These are phyloP conservation scores for Sebastes miniatus DNA, from an alignment of 2,797 vertebrate genomes.

Conservation along the genomic window DNA sequence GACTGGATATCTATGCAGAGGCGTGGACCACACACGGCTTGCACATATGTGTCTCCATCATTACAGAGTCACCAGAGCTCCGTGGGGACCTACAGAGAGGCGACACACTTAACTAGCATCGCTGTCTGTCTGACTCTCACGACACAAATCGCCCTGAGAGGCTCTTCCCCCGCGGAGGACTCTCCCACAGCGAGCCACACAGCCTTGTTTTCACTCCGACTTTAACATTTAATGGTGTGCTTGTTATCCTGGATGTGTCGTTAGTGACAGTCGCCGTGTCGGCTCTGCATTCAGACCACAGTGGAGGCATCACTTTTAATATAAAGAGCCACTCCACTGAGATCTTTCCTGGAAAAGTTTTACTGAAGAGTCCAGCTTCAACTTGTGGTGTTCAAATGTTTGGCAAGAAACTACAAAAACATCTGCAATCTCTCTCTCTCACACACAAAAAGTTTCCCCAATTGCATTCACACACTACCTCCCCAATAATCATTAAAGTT, in stretches of 20 bases:
- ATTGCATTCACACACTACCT: neutral
- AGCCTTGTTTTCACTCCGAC: slow-evolving; percentile 32
- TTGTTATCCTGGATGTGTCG: slow-evolving; percentile 54
- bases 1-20: slow-evolving; percentile 13
- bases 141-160: slow-evolving; percentile 20
- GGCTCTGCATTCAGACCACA: slow-evolving; percentile 26
- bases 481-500: neutral
- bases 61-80: slow-evolving; percentile 33
- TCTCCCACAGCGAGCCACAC: slow-evolving; percentile 13
- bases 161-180: neutral
- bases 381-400: neutral
- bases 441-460: neutral
- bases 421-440: neutral
- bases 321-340: slow-evolving; percentile 20
- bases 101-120: slow-evolving; percentile 53
- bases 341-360: slow-evolving; percentile 30
- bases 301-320: slow-evolving; percentile 36
- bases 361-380: slow-evolving; percentile 6
- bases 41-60: slow-evolving; percentile 23
- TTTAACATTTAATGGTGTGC: slow-evolving; percentile 60
- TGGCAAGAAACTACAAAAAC: neutral
- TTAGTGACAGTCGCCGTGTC: slow-evolving; percentile 21
- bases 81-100: slow-evolving; percentile 17
- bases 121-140: slow-evolving; percentile 15
- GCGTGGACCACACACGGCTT: neutral